A percentile compares a stretch with the other conserved stretches of the same genome.
phyloP scores from a whole-genome alignment of 1,140 invertebrate species.

The Helicoverpa armigera region DNA sequence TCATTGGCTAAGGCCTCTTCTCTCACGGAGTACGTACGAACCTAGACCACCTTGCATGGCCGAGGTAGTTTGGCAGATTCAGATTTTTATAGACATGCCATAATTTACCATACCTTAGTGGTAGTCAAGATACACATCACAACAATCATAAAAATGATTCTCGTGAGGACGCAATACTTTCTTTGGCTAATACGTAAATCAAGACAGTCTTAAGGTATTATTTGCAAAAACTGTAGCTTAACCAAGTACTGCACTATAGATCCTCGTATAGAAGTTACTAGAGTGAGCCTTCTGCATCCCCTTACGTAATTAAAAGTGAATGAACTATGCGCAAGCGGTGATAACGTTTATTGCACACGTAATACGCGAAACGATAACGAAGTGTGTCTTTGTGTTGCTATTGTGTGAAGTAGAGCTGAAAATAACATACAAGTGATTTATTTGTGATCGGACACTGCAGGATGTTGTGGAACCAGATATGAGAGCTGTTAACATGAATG shows the following conservation, averaged over 20 bases:
- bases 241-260: not conserved
- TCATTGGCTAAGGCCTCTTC: too few species aligned
- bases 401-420: not conserved
- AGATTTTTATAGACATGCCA: too few species aligned
- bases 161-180: too few species aligned
- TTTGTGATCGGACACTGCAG: constrained; percentile 5
- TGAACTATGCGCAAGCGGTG: constrained; percentile 20
- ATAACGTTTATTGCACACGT: constrained; percentile 44
- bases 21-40: too few species aligned
- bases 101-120: too few species aligned
- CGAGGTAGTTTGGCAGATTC: too few species aligned
- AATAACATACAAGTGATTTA: not conserved
- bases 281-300: not conserved
- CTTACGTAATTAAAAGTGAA: constrained; percentile 8
- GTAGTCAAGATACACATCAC: too few species aligned
- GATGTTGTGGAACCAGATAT: not conserved
- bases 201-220: not conserved
- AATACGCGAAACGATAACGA: constrained; percentile 40
- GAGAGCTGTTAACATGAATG: not conserved
- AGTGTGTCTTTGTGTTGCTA: constrained; percentile 38
- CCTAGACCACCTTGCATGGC: too few species aligned
- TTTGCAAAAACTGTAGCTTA: not conserved
- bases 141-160: too few species aligned
- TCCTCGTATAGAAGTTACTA: not conserved
- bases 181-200: too few species aligned